These are phyloP conservation scores for Hapalemur alaotrensis DNA, from an alignment of 2,797 vertebrate genomes.

Conservation along the genomic window DNA sequence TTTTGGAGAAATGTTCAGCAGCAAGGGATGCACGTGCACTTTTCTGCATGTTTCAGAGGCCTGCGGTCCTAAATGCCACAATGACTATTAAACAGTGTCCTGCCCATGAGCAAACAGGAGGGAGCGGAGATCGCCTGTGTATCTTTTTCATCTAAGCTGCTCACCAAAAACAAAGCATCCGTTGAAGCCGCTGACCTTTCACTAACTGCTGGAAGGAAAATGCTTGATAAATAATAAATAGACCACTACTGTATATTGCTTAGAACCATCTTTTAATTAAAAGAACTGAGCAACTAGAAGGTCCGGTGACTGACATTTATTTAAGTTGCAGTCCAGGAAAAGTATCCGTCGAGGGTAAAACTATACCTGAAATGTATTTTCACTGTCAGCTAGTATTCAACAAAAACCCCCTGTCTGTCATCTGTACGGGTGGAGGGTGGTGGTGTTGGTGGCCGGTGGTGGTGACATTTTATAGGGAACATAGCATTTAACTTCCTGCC, in stretches of 20 bases:
- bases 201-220: conserved; percentile 77
- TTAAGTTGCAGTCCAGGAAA: conserved; percentile 22
- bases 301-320: conserved; percentile 23
- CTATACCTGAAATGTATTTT: conserved; percentile 26
- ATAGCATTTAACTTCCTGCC: rapidly evolving
- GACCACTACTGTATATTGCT: conserved; percentile 57
- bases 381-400: conserved; percentile 24
- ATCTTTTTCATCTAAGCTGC: conserved; percentile 58
- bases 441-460: background rate
- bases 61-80: conserved; percentile 72
- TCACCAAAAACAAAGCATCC: conserved; percentile 69
- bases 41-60: conserved; percentile 44
- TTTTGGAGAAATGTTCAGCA: conserved; percentile 72
- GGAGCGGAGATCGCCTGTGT: conserved; percentile 40
- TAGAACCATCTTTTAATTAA: conserved; percentile 64
- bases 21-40: conserved; percentile 60
- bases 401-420: background rate
- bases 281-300: conserved; percentile 26
- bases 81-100: conserved; percentile 71
- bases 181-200: conserved; percentile 79
- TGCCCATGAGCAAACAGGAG: conserved; percentile 59
- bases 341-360: background rate
- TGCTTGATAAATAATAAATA: conserved; percentile 80
- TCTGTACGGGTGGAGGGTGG: background rate
- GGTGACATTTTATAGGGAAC: background rate